Evolutionary conservation across 1,140 invertebrate genomes (phyloP), one percentile per base, ranked within the genome.

Genomic region (Drosophila triauraria): DNA sequence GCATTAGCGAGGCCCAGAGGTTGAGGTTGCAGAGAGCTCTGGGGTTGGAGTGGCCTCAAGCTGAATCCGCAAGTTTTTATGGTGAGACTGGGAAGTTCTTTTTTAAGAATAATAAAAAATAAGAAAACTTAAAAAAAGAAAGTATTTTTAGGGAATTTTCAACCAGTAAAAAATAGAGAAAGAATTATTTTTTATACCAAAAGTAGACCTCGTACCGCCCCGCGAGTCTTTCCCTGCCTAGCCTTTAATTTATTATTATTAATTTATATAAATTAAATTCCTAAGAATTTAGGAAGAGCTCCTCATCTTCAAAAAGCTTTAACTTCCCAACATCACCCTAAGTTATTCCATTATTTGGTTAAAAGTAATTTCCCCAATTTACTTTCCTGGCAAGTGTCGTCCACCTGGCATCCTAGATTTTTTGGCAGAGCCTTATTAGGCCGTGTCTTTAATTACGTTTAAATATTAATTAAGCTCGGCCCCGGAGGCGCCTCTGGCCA

Each of bases 401-500:
- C 35, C 64, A 65, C 59, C 59, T 64, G 44, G 25, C 59, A 40
- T n/a, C 25, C 23, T 27, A 23, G 13, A 12, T 32, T 13, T 61
- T 61, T 13, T 20, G 27, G 10, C 32, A 10, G 0, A n/a, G 13
- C 47, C 46, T 44, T 53, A 44, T 67, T 44, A 54, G 23, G 46
- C 47, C 43, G 25, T 15, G 50, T 20, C 68, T 57, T 69, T 69
- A 71, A 71, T 72, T 20, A 38, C 27, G 48, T 70, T 70, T 72
- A 72, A 72, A 59, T 72, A 72, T 72, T 51, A 42, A 50, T 72
- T 35, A 72, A 38, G 67, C 20, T 17, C 13, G 64, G 43, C 35
- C 53, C 40, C 40, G 10, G 27, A 35, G 47, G 53, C 53, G 53
- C 51, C 51, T 38, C 38, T 71, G 68, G n/a, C 38, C 67, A 70